Conservation (phyloP, 2,797 vertebrate genomes). For the Hafferia zeledoni region DNA sequence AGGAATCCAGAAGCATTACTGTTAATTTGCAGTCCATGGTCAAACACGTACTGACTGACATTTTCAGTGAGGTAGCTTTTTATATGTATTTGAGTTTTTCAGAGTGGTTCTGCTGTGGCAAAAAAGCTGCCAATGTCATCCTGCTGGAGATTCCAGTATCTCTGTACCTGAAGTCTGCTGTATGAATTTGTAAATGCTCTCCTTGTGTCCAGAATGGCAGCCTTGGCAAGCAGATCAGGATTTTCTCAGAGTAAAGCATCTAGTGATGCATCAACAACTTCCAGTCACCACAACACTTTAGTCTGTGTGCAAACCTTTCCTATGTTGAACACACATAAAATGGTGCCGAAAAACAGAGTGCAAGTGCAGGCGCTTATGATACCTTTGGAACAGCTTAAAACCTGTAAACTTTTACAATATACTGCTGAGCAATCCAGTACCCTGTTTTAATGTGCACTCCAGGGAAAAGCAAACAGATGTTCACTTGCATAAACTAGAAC, state of each 20-base stretch:
- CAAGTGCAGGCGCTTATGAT: background rate
- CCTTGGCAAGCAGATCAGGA: background rate
- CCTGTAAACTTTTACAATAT: background rate
- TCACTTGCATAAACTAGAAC: background rate
- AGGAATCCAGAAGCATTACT: background rate
- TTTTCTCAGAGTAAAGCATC: background rate
- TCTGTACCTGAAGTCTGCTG: background rate
- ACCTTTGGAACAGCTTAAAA: background rate
- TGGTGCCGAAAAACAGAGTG: background rate
- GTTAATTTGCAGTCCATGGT: background rate
- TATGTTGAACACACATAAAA: fast-evolving
- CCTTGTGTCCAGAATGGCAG: background rate
- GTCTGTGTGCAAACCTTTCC: background rate
- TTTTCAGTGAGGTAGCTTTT: background rate
- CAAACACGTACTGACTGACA: background rate
- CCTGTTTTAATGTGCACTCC: background rate
- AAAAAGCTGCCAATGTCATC: background rate
- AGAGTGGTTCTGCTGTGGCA: background rate
- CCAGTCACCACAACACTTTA: background rate
- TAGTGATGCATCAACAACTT: background rate
- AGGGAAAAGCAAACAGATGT: background rate
- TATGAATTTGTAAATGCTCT: background rate
- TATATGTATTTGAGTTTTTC: background rate
- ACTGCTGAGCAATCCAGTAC: background rate
- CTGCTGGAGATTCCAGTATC: background rate